Conservation (phyloP, 2,113 vertebrate species). For the Osmerus mordax region DNA sequence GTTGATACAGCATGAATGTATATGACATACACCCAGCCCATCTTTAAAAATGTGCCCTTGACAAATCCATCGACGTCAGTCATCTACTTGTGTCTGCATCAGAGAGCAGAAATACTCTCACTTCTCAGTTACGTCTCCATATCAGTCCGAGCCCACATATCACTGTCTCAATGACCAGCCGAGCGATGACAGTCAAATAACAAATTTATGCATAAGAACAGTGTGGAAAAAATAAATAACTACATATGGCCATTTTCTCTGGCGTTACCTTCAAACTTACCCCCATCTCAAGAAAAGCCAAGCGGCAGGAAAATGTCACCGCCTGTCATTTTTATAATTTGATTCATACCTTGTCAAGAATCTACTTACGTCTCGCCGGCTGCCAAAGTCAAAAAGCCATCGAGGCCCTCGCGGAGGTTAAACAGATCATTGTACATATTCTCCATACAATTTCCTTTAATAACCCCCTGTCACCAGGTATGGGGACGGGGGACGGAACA, state of each 20-base stretch:
- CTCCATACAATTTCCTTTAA: constrained; percentile 56
- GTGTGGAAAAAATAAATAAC: constrained; percentile 19
- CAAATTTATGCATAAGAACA: constrained; percentile 4
- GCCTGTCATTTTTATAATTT: constrained; percentile 62
- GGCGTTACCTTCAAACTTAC: background rate
- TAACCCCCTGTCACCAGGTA: constrained; percentile 42
- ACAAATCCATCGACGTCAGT: background rate
- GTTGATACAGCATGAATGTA: no score
- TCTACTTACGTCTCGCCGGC: constrained; percentile 51
- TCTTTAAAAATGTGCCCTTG: background rate
- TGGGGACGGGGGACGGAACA: constrained; percentile 45
- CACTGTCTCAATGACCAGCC: background rate
- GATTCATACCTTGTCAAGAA: constrained; percentile 61
- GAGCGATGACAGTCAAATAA: constrained; percentile 5
- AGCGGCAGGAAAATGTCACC: constrained; percentile 54
- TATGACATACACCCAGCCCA: no score
- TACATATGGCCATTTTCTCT: constrained; percentile 11
- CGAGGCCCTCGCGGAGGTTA: constrained; percentile 45
- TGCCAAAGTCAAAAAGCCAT: constrained; percentile 50
- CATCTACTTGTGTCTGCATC: constrained; percentile 4
- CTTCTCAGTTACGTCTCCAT: no score
- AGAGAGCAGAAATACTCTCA: no score
- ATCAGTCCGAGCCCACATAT: background rate
- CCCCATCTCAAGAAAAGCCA: constrained; percentile 30
- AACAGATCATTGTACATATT: constrained; percentile 60